These are phyloP conservation scores for Drosophila punjabiensis DNA, from an alignment of 1,140 invertebrate species.

Conservation along the genomic window DNA sequence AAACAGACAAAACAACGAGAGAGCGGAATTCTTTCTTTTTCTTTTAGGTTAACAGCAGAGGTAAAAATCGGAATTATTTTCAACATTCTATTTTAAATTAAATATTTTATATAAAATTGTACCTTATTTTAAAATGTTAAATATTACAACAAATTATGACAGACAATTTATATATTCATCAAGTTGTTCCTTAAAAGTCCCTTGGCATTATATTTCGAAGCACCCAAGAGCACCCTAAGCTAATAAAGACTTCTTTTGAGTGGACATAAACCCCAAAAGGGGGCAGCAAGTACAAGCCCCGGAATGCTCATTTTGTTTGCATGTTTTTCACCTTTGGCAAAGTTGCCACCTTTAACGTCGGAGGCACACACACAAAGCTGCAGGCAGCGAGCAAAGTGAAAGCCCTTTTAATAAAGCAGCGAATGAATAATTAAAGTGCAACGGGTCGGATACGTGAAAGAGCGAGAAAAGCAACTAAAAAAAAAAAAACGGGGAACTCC, in stretches of 20 bases:
- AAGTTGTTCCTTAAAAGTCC: background rate
- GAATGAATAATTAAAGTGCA: constrained; percentile 33
- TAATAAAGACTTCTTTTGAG: background rate
- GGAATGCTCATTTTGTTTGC: background rate
- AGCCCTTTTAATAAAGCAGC: constrained; percentile 10
- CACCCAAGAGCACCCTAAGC: background rate
- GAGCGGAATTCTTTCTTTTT: too few species aligned
- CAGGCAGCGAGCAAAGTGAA: constrained; percentile 2
- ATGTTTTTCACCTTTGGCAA: constrained; percentile 8
- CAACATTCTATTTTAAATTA: too few species aligned
- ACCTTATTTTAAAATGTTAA: background rate
- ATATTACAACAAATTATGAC: background rate
- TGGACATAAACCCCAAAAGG: background rate
- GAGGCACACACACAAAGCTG: background rate
- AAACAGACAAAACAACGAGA: background rate
- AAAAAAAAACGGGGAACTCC: constrained; percentile 8
- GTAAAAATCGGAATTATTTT: too few species aligned
- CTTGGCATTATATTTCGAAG: too few species aligned
- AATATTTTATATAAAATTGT: too few species aligned
- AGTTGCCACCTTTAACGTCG: background rate
- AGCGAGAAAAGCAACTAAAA: constrained; percentile 16
- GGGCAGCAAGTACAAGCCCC: background rate
- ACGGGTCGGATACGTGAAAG: constrained; percentile 8
- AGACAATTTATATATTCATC: background rate
- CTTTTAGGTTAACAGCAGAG: too few species aligned